These are phyloP conservation scores for Lacerta agilis DNA, from an alignment of 2,797 vertebrate species.

Conservation along the genomic window DNA sequence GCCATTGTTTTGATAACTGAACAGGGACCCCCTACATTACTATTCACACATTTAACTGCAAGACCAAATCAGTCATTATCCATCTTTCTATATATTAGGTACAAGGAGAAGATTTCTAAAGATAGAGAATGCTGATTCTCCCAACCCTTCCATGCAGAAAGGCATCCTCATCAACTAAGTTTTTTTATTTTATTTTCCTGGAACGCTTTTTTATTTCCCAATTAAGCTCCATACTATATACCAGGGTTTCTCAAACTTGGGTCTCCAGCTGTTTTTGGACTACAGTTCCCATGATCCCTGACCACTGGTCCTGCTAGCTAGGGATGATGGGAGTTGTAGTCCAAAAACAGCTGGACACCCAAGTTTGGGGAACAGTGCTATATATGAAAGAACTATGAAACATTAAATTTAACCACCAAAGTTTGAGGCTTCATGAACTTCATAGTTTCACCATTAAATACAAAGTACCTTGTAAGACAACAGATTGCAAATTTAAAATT, in stretches of 20 bases:
- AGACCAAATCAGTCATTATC: background rate
- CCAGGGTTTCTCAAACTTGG: too few species aligned
- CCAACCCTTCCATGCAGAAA: constrained; percentile 13
- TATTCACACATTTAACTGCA: background rate
- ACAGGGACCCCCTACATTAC: background rate
- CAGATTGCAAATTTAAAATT: constrained; percentile 84
- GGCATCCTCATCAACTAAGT: constrained; percentile 26
- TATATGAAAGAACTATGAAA: constrained; percentile 34
- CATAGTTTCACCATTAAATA: constrained; percentile 73
- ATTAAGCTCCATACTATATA: background rate
- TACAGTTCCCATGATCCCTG: too few species aligned
- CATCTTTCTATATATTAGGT: constrained; percentile 41
- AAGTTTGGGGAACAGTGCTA: background rate
- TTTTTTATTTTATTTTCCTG: constrained; percentile 1
- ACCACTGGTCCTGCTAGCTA: too few species aligned
- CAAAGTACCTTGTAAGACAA: constrained; percentile 79
- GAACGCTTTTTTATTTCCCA: background rate
- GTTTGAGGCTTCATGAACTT: constrained; percentile 53
- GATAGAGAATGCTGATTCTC: background rate
- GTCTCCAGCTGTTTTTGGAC: too few species aligned
- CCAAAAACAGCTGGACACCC: too few species aligned
- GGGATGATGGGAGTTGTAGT: too few species aligned
- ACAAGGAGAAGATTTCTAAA: background rate
- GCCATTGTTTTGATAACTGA: background rate
- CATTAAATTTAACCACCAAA: constrained; percentile 12